A percentile compares a stretch with the other conserved stretches of the same genome.
These are phyloP conservation scores for Lethenteron reissneri DNA, from an alignment of 2,113 vertebrate species.

Conservation along the genomic window DNA sequence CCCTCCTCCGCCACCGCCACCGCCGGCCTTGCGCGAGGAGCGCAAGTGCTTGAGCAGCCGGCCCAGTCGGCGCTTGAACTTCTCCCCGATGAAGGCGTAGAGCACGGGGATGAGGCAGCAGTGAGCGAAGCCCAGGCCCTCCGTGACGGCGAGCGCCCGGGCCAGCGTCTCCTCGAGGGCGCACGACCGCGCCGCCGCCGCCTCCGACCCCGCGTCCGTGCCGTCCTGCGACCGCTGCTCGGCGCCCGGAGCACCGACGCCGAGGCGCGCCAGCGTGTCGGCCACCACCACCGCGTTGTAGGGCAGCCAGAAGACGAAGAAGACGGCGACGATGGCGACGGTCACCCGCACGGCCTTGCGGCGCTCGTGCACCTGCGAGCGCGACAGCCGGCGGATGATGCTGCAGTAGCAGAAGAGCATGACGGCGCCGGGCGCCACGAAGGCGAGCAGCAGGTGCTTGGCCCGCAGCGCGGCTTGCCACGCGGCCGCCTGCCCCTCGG, in stretches of 20 bases:
- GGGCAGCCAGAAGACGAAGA: conserved; percentile 31
- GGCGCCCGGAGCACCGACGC: conserved; percentile 10
- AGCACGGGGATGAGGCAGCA: conserved; percentile 70
- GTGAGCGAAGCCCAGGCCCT: conserved; percentile 42
- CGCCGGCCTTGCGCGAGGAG: too few species aligned
- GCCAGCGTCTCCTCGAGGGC: conserved; percentile 11
- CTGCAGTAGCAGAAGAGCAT: conserved; percentile 30
- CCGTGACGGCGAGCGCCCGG: conserved; percentile 21
- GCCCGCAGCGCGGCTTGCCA: conserved; percentile 14
- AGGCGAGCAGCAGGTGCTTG: conserved; percentile 23
- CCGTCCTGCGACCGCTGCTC: too few species aligned
- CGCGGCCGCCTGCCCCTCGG: conserved; percentile 7
- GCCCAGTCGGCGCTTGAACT: conserved; percentile 49
- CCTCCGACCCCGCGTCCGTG: too few species aligned
- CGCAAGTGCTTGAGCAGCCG: conserved; percentile 19
- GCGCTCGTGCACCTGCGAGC: conserved; percentile 25
- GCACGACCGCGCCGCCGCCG: conserved; percentile 15
- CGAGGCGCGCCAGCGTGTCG: conserved; percentile 16
- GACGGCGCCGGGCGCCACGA: conserved; percentile 21
- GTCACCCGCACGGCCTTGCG: conserved; percentile 35
- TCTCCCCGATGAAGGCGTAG: conserved; percentile 56
- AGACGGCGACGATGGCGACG: conserved; percentile 23
- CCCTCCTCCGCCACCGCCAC: too few species aligned
- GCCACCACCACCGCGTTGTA: conserved; percentile 20
- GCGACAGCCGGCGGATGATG: conserved; percentile 21